These are phyloP conservation scores for Synergus umbraculus DNA, from an alignment of 2,888 invertebrate genomes.

Conservation along the genomic window DNA sequence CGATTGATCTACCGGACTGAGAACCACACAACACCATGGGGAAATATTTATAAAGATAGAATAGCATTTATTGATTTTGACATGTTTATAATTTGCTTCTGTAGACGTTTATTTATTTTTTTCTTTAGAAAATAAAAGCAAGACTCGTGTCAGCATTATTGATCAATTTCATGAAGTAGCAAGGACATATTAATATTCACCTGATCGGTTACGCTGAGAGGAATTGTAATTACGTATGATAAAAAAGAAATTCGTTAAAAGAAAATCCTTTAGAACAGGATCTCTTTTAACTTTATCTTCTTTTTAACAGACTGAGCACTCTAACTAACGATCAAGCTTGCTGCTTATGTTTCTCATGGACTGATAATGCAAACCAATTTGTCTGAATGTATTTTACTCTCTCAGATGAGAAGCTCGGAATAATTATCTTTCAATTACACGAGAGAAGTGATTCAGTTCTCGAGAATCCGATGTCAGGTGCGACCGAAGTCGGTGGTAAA, in stretches of 20 bases:
- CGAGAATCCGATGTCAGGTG: background rate
- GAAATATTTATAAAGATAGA: background rate
- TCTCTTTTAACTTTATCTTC: slow-evolving; percentile 24
- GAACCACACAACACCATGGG: background rate
- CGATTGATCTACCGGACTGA: slow-evolving; percentile 2
- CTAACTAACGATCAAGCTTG: slow-evolving; percentile 1
- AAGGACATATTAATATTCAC: background rate
- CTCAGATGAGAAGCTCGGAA: background rate
- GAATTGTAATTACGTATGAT: slow-evolving; percentile 3
- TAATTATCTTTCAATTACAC: slow-evolving; percentile 29
- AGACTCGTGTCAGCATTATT: too few species aligned
- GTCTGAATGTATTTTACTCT: slow-evolving; percentile 24
- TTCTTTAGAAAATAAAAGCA: background rate
- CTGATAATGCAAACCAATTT: slow-evolving; percentile 35
- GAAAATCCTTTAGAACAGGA: slow-evolving; percentile 6
- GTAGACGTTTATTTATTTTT: background rate
- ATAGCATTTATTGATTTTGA: background rate
- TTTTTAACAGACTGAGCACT: slow-evolving; percentile 18
- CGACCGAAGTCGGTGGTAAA: background rate
- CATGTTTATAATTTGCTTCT: background rate
- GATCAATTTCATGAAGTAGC: too few species aligned
- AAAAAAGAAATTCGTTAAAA: background rate
- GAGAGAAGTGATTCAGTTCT: slow-evolving; percentile 24
- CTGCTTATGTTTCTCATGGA: slow-evolving; percentile 7
- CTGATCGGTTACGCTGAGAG: background rate